These are phyloP conservation scores for Scolopax bukidnonensis DNA, from an alignment of 2,797 vertebrate genomes.

Conservation along the genomic window DNA sequence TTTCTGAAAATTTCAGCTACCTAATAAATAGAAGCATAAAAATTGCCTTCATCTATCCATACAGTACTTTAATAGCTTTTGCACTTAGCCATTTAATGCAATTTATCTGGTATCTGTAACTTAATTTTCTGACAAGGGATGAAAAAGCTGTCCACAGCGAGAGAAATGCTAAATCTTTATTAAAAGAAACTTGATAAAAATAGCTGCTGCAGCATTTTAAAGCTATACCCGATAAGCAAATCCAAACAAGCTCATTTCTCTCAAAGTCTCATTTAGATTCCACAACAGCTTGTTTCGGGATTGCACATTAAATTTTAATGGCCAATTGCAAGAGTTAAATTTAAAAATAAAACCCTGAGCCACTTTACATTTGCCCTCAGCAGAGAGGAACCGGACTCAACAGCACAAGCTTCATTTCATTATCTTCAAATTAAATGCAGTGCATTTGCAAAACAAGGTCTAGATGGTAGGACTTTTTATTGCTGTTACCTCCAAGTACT, in stretches of 20 bases:
- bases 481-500: neutral
- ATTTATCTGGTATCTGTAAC: neutral
- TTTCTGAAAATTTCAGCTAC: neutral
- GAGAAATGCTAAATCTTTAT: neutral
- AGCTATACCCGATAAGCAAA: neutral
- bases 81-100: neutral
- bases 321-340: neutral
- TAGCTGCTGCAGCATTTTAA: neutral
- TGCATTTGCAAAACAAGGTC: neutral
- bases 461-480: neutral
- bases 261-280: neutral
- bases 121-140: neutral
- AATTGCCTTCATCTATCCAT: neutral
- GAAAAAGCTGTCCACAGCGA: neutral
- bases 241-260: neutral
- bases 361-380: neutral
- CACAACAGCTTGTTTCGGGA: neutral
- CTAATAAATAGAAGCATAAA: neutral
- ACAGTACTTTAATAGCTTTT: neutral
- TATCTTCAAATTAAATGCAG: neutral
- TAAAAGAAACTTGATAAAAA: neutral
- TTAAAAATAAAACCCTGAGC: neutral
- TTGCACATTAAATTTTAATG: neutral
- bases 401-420: neutral
- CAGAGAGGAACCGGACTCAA: neutral